Evolutionary conservation across 2,113 vertebrate genomes (phyloP), one percentile per base, ranked within the genome.

Genomic region (Chunga burmeisteri): DNA sequence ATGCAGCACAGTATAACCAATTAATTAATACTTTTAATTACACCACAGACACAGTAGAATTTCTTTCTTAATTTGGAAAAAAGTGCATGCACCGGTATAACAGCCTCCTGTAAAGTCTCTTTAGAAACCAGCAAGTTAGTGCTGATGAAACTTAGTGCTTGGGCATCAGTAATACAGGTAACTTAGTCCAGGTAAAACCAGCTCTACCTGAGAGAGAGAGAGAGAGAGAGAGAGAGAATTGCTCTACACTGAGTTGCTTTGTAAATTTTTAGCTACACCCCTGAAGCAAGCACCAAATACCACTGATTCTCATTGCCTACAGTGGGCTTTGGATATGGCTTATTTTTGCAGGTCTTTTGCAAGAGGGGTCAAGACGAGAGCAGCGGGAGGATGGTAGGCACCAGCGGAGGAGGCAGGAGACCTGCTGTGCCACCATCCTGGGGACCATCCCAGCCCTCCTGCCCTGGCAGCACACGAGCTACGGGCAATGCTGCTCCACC

Each of bases 281-380:
- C 65, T 73, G 32, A 58, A 56, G 29, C 3, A 11, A 72, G 36
- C 68, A 18, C 66, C 42, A 67, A 55, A 11, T 25, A 40, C 29
- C n/a, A 34, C 25, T 29, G 59, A 40, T 40, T 63, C 16, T 34
- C 49, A 38, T n/a, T 36, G 72, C 14, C 59, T 56, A 11, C 53
- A 16, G 21, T 7, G 12, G 25, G 23, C 27, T 90, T 56, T 44
- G 49, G 22, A 25, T 21, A 32, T 11, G 36, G 67, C 11, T 38
- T 38, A 29, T 47, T n/a, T 75, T 77, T 62, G 46, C 16, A 8
- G 23, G 32, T 46, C 27, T 55, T 66, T 66, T 50, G 46, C 40
- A 56, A 56, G 27, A 89, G 15, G 8, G 25, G 27, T 23, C 0
- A 1, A 72, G 56, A 36, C 0, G 0, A 42, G 25, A 68, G 38